Base-by-base conservation (phyloP, 2,113 vertebrate genomes). In the Notothenia coriiceps region DNA sequence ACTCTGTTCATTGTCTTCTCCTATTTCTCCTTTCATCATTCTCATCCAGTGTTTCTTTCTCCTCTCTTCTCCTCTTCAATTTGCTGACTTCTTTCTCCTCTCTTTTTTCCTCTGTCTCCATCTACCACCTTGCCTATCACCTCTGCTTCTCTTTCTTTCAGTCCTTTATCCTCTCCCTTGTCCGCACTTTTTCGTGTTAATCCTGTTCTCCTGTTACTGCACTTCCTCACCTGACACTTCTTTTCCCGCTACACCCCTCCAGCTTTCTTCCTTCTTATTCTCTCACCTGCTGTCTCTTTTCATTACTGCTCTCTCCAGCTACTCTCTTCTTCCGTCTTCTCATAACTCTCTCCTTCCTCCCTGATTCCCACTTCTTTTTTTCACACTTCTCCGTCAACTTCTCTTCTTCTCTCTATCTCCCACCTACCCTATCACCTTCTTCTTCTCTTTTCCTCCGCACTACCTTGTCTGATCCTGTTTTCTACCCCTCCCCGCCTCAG, bases 401-500 rank as follows among this genome's bases (percentile, higher is more conserved):
- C 57, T 57, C 22, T 50, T 33, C 17, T 51, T 22, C 70, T 10
- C 15, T 46, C 11, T 12, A 9, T 51, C n/a, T 49, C 12, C 13
- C 49, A 25, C 40, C 10, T 20, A 47, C 17, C 20, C 47, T 47
- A 11, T 40, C 22, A 0, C 29, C 57, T 17, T 43, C 44, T 29
- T 5, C 12, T 29, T 5, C 15, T 66, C 44, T 35, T 6, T 4
- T 40, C 3, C 1, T 22, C 40, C 43, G 2, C 15, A 1, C 47
- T 15, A 6, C 17, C 63, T 61, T 25, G 46, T 52, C 55, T 0
- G 4, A 57, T 61, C 71, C 22, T 71, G 10, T 64, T 18, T 72
- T n/a, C 56, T 5, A 59, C 15, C 49, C 33, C 52, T 13, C 25
- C 12, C 64, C 6, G 0, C 82, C 79, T 10, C 51, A 72, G 79